A percentile compares a stretch with the other conserved stretches of the same genome.
These are phyloP conservation scores for Doryteuthis pealeii DNA, from an alignment of 1,140 invertebrate species.

Conservation along the genomic window DNA sequence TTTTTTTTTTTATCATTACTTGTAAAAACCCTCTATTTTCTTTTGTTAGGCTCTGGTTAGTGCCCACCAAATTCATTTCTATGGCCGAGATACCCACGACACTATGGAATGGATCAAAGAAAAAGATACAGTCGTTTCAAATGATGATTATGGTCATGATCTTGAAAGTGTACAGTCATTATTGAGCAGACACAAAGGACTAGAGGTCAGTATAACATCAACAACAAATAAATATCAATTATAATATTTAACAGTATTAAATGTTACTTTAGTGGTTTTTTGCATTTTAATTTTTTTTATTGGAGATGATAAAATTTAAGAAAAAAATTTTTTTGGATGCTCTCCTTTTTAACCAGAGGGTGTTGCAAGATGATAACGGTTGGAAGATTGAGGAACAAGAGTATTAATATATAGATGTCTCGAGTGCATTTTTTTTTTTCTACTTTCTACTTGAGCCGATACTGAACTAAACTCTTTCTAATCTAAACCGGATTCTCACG, in stretches of 20 bases:
- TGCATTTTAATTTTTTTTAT: constrained; percentile 6
- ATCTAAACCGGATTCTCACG: too few relatives aligned
- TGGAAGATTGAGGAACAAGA: too few relatives aligned
- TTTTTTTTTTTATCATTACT: too few relatives aligned
- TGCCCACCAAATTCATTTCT: constrained; percentile 95
- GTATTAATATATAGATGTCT: too few relatives aligned
- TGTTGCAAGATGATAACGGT: too few relatives aligned
- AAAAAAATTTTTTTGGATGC: too few relatives aligned
- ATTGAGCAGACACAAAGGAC: constrained; percentile 94
- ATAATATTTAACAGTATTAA: neutral
- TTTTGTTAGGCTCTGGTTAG: constrained; percentile 77
- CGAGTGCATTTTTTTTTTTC: too few relatives aligned
- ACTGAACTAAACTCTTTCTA: too few relatives aligned
- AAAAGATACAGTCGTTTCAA: constrained; percentile 94
- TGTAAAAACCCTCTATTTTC: too few relatives aligned
- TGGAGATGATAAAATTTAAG: neutral
- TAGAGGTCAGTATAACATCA: constrained; percentile 84
- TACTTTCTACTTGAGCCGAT: too few relatives aligned
- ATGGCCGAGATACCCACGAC: constrained; percentile 95
- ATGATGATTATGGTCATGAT: constrained; percentile 95
- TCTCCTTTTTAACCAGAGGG: too few relatives aligned
- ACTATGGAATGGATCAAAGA: constrained; percentile 99
- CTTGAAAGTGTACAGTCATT: constrained; percentile 94
- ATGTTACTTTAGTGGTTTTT: neutral
- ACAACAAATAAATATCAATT: constrained; percentile 6